Conservation (phyloP, 2,888 invertebrate genomes). For the Onthophagus sagittarius region DNA sequence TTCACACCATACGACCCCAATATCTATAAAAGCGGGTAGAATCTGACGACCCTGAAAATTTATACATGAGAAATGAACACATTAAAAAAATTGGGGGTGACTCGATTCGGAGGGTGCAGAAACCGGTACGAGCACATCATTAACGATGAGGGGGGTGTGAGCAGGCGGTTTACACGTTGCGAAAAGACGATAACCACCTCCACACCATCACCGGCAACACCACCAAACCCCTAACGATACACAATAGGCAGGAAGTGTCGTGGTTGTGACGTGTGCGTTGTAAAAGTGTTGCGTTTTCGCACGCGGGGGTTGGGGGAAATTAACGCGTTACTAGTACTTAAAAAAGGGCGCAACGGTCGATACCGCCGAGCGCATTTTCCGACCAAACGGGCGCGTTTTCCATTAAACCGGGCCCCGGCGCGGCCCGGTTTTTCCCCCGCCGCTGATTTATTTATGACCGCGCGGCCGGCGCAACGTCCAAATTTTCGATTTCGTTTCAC, state of each 20-base stretch:
- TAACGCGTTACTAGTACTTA: conserved; percentile 18
- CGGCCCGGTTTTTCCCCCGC: conserved; percentile 1
- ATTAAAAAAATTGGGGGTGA: conserved; percentile 24
- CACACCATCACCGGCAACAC: too few species aligned
- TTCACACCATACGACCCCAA: background rate
- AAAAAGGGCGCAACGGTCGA: conserved; percentile 15
- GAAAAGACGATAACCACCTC: conserved; percentile 31
- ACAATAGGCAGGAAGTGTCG: conserved; percentile 49
- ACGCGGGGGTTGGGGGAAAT: conserved; percentile 23
- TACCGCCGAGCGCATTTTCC: conserved; percentile 14
- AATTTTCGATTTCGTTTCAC: conserved; percentile 14
- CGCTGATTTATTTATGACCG: background rate
- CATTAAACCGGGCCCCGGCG: conserved; percentile 9
- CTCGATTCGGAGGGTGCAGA: conserved; percentile 22
- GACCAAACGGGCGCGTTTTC: conserved; percentile 18
- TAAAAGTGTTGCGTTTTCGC: conserved; percentile 47
- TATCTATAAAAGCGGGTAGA: conserved; percentile 8
- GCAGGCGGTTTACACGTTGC: background rate
- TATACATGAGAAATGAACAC: conserved; percentile 22
- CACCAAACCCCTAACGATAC: conserved; percentile 23
- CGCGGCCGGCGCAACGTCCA: background rate
- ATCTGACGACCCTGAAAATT: conserved; percentile 19
- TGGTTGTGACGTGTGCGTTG: conserved; percentile 49
- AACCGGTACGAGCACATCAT: background rate
- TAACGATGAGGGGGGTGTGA: background rate